phyloP scores from a whole-genome alignment of 1,140 invertebrate species.

The Cotesia chilonis region DNA sequence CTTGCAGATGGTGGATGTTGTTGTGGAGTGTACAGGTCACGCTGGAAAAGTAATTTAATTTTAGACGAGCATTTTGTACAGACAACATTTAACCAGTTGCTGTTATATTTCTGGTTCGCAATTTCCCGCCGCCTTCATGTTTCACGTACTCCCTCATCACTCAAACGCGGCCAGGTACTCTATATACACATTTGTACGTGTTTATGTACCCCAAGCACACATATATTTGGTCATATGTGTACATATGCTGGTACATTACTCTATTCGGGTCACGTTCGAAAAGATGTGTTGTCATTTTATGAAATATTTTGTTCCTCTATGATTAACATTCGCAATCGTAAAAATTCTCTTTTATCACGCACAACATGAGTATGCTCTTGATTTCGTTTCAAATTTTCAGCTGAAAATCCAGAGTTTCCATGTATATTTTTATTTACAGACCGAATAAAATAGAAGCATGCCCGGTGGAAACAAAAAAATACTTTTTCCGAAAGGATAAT shows the following conservation, averaged over 20 bases:
- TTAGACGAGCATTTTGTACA: slow-evolving; percentile 16
- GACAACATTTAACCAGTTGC: slow-evolving; percentile 34
- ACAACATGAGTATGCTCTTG: background rate
- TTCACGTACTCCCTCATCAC: background rate
- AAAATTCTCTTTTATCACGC: slow-evolving; percentile 10
- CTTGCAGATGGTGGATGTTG: too few relatives aligned
- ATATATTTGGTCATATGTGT: slow-evolving; percentile 10
- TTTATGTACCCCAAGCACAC: too few relatives aligned
- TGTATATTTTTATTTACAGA: too few relatives aligned
- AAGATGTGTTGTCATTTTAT: slow-evolving; percentile 27
- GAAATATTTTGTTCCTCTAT: slow-evolving; percentile 31
- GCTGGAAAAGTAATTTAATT: slow-evolving; percentile 31
- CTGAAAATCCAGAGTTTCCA: background rate
- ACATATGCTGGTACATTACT: background rate
- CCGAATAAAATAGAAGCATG: too few relatives aligned
- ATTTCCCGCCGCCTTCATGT: slow-evolving; percentile 33
- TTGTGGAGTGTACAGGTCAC: background rate
- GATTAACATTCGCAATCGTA: slow-evolving; percentile 16
- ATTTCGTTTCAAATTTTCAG: background rate
- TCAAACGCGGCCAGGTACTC: background rate
- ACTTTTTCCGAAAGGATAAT: too few relatives aligned
- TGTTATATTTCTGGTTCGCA: slow-evolving; percentile 31
- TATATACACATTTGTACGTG: background rate
- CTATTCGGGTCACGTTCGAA: background rate
- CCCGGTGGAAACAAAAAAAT: too few relatives aligned